Evolutionary conservation across 1,140 invertebrate species (phyloP).

Genomic region (Cylas formicarius): DNA sequence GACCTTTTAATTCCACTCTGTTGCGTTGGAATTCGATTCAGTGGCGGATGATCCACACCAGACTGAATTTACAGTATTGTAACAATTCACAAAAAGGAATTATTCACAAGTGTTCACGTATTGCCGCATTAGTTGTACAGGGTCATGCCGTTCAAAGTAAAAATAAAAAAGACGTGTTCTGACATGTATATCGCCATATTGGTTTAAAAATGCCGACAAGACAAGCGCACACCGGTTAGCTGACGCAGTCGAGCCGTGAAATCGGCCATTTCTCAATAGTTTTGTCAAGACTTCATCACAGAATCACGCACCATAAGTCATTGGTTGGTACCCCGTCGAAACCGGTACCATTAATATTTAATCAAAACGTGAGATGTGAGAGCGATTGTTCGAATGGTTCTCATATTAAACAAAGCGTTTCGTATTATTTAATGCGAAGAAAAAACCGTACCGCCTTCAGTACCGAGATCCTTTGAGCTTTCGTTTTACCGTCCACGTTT

Average conservation of each 20-base stretch:
- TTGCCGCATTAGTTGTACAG: too few relatives aligned
- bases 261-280: slow-evolving; percentile 34
- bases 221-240: too few relatives aligned
- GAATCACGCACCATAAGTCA: slow-evolving; percentile 32
- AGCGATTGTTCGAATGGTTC: slow-evolving; percentile 15
- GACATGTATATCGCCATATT: too few relatives aligned
- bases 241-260: slow-evolving; percentile 21
- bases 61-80: too few relatives aligned
- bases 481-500: slow-evolving; percentile 3
- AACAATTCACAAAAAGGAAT: too few relatives aligned
- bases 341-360: slow-evolving; percentile 35
- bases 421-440: neutral
- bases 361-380: slow-evolving; percentile 28
- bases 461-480: slow-evolving; percentile 2
- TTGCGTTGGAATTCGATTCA: too few relatives aligned
- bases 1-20: too few relatives aligned
- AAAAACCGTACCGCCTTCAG: neutral
- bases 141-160: too few relatives aligned
- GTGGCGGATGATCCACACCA: too few relatives aligned
- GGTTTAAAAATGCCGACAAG: too few relatives aligned
- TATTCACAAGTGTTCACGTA: too few relatives aligned
- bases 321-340: slow-evolving; percentile 19
- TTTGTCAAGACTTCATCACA: slow-evolving; percentile 33
- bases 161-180: too few relatives aligned
- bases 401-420: neutral